Evolutionary conservation across 2,888 invertebrate species (phyloP), one percentile per base, ranked within the genome.

Genomic region (Thereva unica): DNA sequence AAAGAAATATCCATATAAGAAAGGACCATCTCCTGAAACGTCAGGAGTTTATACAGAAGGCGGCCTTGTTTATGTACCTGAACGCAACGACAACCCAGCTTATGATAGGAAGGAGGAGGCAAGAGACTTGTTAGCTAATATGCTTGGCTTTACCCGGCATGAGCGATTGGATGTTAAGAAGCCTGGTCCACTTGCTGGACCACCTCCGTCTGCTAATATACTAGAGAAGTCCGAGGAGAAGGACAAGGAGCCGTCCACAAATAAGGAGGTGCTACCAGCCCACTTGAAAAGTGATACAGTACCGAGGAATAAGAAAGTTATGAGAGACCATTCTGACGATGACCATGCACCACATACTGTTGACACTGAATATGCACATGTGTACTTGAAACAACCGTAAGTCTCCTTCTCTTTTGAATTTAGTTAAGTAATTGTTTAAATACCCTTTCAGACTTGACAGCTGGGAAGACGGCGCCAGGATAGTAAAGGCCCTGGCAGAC

Each of bases 91-190:
- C 1, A 67, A 71, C 4, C 71, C 68, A 64, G 69, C 71, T 37
- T 65, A 71, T 79, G 80, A 79, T 79, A 75, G 82, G 80, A 71
- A 74, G 4, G 75, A 75, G 75, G 84, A 75, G 61, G 82, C 87
- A 71, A 84, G 84, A 76, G 85, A 85, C 76, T 82, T 86, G 71
- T 78, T 89, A 77, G 82, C 83, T 42, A 85, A 86, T 78, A 87
- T 87, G 82, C 84, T 87, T 81, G 93, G 91, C 70, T 95, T 95
- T 83, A 90, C 92, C 74, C 86, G 95, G 75, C 89, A 90, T 74
- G 95, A 95, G 84, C 85, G 95, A 75, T 85, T 94, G 71, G 95
- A 95, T 82, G 95, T 95, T 59, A 95, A 95, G 83, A 95, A 95
- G 83, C 95, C 95, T n/a, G 95, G 95, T 67, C 95, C 95, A 57